Evolutionary conservation across 2,888 invertebrate genomes (phyloP).

Genomic region (Phyllotreta cruciferae): DNA sequence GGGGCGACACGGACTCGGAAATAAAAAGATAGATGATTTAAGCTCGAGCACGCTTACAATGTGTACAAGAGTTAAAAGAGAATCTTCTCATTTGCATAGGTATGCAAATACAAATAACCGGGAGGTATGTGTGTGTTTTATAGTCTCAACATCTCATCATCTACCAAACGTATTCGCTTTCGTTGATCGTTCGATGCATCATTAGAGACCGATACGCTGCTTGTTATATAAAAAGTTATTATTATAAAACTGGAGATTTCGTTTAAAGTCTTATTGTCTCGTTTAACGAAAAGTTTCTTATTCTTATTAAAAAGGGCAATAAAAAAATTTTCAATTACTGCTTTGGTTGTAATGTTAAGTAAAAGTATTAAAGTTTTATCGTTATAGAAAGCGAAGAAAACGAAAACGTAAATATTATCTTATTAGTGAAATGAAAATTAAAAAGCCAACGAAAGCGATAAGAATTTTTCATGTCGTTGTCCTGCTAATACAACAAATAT

Average conservation of each 20-base stretch:
- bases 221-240: conserved; percentile 1
- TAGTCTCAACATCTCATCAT: conserved; percentile 8
- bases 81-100: conserved; percentile 23
- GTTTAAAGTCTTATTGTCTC: no score
- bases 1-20: background rate
- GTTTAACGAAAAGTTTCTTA: no score
- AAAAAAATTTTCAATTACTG: background rate
- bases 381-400: conserved; percentile 6
- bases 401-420: conserved; percentile 2
- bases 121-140: conserved; percentile 17
- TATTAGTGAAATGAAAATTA: conserved; percentile 6
- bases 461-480: no score
- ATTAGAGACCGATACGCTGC: conserved; percentile 2
- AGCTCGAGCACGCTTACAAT: conserved; percentile 15
- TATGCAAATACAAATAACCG: conserved; percentile 23
- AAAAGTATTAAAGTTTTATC: conserved; percentile 8
- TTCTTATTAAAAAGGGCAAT: background rate
- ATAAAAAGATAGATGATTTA: background rate
- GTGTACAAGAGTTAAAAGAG: conserved; percentile 13
- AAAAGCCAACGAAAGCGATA: no score
- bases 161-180: conserved; percentile 20
- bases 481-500: background rate
- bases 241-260: no score
- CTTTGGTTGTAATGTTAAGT: background rate
- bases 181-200: conserved; percentile 12